Conservation (phyloP, 2,888 invertebrate genomes). For the Acleris emargana region DNA sequence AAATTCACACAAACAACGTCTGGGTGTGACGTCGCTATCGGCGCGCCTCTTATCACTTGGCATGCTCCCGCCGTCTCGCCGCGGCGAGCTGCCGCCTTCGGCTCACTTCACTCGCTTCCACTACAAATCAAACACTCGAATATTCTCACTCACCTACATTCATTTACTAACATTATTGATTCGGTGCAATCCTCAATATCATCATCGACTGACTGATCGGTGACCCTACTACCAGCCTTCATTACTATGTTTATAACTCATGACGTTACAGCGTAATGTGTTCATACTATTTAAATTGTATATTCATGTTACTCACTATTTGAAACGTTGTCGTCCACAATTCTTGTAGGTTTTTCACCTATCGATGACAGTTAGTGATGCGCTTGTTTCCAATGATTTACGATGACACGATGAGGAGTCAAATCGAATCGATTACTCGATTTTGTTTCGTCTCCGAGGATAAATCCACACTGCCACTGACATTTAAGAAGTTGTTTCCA, state of each 20-base stretch:
- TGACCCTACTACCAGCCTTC: constrained; percentile 6
- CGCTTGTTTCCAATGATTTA: constrained; percentile 61
- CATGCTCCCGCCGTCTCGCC: constrained; percentile 80
- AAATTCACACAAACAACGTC: constrained; percentile 84
- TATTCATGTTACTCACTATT: constrained; percentile 69
- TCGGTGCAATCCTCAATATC: constrained; percentile 26
- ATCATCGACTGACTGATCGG: constrained; percentile 7
- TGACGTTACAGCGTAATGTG: constrained; percentile 1
- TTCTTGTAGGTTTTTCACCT: constrained; percentile 75
- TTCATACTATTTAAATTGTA: constrained; percentile 14
- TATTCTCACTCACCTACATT: constrained; percentile 46
- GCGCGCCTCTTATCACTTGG: constrained; percentile 84
- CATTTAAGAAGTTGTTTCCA: constrained; percentile 61
- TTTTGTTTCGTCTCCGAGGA: constrained; percentile 54
- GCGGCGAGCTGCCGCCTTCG: constrained; percentile 54
- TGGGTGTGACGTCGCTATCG: constrained; percentile 84
- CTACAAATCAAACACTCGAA: constrained; percentile 57
- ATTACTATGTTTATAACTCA: constrained; percentile 19
- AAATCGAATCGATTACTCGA: constrained; percentile 71
- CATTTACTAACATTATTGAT: constrained; percentile 47
- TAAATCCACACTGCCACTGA: constrained; percentile 72
- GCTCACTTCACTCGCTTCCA: constrained; percentile 58
- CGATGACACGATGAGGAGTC: constrained; percentile 64
- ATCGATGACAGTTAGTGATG: constrained; percentile 74
- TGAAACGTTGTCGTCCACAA: constrained; percentile 79